phyloP scores from a whole-genome alignment of 2,888 invertebrate genomes.

The Melitaea athalia region DNA sequence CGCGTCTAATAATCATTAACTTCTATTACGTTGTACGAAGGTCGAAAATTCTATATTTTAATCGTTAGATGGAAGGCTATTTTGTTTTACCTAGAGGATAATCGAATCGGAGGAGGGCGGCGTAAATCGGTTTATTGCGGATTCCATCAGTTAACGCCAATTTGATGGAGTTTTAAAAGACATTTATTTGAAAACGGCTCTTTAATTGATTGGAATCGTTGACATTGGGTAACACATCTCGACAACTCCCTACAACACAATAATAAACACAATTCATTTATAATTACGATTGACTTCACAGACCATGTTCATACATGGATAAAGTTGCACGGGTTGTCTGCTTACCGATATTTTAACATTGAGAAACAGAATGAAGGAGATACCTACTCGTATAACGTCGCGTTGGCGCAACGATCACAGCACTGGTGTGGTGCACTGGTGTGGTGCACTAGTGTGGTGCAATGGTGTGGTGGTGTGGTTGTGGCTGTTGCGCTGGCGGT shows the following conservation, averaged over 20 bases:
- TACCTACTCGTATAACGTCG: too few species aligned
- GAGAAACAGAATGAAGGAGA: too few species aligned
- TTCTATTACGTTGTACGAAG: constrained; percentile 4
- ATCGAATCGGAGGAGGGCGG: constrained; percentile 53
- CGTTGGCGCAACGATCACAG: too few species aligned
- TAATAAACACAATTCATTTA: not conserved
- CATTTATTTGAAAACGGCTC: constrained; percentile 26
- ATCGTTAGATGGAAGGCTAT: constrained; percentile 18
- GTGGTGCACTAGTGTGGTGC: too few species aligned
- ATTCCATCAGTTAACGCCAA: constrained; percentile 58
- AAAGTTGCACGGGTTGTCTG: too few species aligned
- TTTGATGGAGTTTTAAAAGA: constrained; percentile 37
- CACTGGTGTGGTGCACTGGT: too few species aligned
- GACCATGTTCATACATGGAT: too few species aligned
- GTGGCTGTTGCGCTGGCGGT: too few species aligned
- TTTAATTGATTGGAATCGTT: constrained; percentile 2
- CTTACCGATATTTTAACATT: too few species aligned
- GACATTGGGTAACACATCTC: not conserved
- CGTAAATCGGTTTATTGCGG: constrained; percentile 54
- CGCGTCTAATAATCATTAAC: not conserved
- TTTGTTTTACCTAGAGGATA: constrained; percentile 45
- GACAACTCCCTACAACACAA: too few species aligned
- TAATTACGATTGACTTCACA: too few species aligned
- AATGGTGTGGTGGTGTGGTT: too few species aligned
- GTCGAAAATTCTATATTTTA: constrained; percentile 15